These are phyloP conservation scores for Salmo trutta DNA, from an alignment of 2,797 vertebrate species.

Conservation along the genomic window DNA sequence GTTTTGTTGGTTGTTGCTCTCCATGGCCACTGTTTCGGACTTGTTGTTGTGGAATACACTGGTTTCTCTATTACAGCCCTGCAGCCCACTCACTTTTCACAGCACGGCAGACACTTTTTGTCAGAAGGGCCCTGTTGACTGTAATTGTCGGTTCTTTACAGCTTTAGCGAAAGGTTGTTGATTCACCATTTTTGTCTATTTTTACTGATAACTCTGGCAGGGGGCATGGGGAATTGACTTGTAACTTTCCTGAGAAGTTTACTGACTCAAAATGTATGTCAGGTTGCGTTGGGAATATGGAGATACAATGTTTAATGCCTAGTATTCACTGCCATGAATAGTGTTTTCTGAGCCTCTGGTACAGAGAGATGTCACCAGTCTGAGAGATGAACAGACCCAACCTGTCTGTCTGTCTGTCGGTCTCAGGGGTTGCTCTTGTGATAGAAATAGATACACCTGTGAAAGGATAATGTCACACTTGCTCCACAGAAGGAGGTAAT, in stretches of 20 bases:
- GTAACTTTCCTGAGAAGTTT: too few species aligned
- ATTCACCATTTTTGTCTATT: not conserved
- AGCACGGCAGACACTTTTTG: slow-evolving; percentile 4
- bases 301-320: not conserved
- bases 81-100: slow-evolving; percentile 50
- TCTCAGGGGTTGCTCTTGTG: not conserved
- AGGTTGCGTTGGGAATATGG: not conserved
- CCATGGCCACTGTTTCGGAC: not conserved
- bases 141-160: not conserved
- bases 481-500: not conserved
- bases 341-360: slow-evolving; percentile 12
- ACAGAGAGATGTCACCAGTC: not conserved
- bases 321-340: not conserved
- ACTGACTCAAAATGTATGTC: not conserved
- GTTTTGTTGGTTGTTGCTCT: slow-evolving; percentile 38
- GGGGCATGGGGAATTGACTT: too few species aligned
- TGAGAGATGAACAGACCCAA: not conserved
- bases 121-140: slow-evolving; percentile 1
- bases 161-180: too few species aligned
- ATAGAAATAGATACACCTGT: not conserved
- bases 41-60: slow-evolving; percentile 37
- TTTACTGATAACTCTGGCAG: not conserved
- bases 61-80: slow-evolving; percentile 41
- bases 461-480: not conserved
- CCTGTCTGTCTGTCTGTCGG: not conserved